These are phyloP conservation scores for Amia ocellicauda DNA, from an alignment of 2,113 vertebrate species.

Conservation along the genomic window DNA sequence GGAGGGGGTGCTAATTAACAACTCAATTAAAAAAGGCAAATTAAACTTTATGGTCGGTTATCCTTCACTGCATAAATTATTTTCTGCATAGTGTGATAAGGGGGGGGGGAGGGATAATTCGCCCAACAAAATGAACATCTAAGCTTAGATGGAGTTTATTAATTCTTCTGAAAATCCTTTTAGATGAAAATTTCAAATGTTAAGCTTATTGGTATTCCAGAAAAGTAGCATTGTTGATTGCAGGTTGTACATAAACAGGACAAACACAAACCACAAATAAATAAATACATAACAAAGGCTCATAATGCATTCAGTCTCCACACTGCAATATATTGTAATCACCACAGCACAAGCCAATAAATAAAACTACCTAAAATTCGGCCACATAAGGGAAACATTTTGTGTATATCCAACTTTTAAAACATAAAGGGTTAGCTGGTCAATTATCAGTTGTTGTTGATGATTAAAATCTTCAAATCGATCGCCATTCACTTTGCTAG, in stretches of 20 bases:
- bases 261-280: not conserved
- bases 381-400: no score
- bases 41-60: constrained; percentile 71
- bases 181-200: constrained; percentile 4
- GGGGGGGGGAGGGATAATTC: constrained; percentile 5
- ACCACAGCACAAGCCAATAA: no score
- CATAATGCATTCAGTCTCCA: no score
- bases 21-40: constrained; percentile 79
- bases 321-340: no score
- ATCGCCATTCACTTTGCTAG: no score
- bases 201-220: constrained; percentile 3
- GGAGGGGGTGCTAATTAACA: constrained; percentile 71
- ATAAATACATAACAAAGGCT: no score
- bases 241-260: not conserved
- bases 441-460: no score
- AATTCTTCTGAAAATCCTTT: constrained; percentile 10
- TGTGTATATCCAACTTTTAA: no score
- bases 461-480: no score
- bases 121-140: constrained; percentile 14
- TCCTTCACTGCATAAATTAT: constrained; percentile 58
- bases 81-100: constrained; percentile 8
- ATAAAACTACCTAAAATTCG: no score
- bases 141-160: constrained; percentile 14
- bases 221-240: not conserved
- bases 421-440: no score